A percentile compares a stretch with the other conserved stretches of the same genome.
Evolutionary conservation across 2,797 vertebrate genomes (phyloP).

Genomic region (Enteromius viviparus): DNA sequence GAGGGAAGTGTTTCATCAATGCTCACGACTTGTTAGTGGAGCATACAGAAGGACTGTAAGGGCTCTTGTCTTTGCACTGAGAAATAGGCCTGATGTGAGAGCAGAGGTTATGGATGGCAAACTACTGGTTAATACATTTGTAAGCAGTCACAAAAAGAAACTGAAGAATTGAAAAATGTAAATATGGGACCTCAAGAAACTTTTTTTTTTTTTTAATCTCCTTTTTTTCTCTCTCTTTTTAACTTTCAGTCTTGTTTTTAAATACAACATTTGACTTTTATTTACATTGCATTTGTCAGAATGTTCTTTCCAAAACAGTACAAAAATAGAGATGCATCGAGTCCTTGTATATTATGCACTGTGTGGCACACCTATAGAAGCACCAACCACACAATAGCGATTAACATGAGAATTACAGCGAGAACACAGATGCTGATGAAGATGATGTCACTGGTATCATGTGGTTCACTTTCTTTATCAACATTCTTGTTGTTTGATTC

Average conservation of each 20-base stretch:
- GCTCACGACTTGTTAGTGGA: constrained; percentile 84
- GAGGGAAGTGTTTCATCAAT: constrained; percentile 92
- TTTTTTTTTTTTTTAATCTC: neutral
- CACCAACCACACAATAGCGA: constrained; percentile 92
- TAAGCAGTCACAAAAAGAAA: constrained; percentile 90
- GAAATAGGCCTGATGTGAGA: constrained; percentile 85
- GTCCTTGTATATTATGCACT: neutral
- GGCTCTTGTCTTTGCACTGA: constrained; percentile 92
- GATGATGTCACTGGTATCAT: constrained; percentile 92
- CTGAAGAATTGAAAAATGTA: neutral
- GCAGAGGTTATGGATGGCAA: constrained; percentile 81
- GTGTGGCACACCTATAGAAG: constrained; percentile 61
- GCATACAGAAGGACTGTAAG: constrained; percentile 88
- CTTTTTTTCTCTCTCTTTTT: neutral
- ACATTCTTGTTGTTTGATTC: constrained; percentile 50
- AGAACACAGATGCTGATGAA: constrained; percentile 97
- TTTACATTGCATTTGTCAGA: neutral
- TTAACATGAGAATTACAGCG: constrained; percentile 94
- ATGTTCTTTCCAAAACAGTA: constrained; percentile 29
- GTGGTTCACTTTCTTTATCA: constrained; percentile 64
- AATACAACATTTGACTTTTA: constrained; percentile 9
- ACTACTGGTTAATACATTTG: constrained; percentile 80
- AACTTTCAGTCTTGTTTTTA: constrained; percentile 7
- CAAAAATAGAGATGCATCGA: constrained; percentile 22
- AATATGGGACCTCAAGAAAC: neutral